A percentile compares a stretch with the other conserved stretches of the same genome.
Conservation (phyloP, 2,797 vertebrate species). For the Morelia viridis region DNA sequence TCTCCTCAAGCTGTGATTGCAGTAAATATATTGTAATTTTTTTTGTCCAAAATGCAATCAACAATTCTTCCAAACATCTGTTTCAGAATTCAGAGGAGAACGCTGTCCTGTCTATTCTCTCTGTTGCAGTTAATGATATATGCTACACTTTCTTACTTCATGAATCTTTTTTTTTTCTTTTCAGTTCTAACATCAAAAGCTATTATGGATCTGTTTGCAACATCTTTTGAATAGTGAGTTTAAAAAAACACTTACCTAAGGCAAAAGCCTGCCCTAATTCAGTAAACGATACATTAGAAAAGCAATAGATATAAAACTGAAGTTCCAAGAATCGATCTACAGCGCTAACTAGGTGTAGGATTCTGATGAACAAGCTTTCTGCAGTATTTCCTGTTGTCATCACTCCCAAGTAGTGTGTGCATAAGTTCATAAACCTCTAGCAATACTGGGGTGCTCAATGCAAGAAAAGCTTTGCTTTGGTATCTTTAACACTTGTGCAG, state of each 20-base stretch:
- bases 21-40: neutral
- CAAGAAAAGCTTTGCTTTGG: neutral
- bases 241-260: conserved; percentile 28
- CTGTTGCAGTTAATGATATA: neutral
- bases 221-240: conserved; percentile 7
- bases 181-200: conserved; percentile 4
- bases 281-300: neutral
- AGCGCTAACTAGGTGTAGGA: conserved; percentile 12
- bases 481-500: neutral
- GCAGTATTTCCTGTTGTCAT: neutral
- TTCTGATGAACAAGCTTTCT: neutral
- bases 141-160: conserved; percentile 1
- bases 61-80: conserved; percentile 16
- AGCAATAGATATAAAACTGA: neutral
- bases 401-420: neutral
- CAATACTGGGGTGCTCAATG: neutral
- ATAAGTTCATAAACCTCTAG: neutral
- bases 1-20: neutral
- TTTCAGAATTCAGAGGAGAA: neutral
- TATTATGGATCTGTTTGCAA: conserved; percentile 14
- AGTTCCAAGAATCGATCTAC: neutral
- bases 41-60: neutral
- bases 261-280: conserved; percentile 1
- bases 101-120: fast-evolving
- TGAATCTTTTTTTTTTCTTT: neutral